Base-by-base conservation (phyloP, 2,797 vertebrate species). In the Sandelia bainsii region DNA sequence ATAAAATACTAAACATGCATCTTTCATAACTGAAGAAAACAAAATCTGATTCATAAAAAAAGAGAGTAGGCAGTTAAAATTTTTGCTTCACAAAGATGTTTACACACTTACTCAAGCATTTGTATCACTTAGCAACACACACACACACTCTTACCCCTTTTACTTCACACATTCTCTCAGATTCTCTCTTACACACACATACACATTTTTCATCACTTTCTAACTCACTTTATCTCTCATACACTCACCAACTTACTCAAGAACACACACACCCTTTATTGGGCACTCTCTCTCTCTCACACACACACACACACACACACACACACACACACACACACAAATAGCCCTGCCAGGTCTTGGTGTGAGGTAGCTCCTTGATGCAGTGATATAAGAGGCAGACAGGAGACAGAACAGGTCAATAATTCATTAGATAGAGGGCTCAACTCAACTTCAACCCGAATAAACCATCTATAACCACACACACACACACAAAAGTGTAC, bases 361-460 rank as follows among this genome's bases (percentile, higher is more conserved):
- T 79, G 81, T 79, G 78, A 79, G 76, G 75, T 65, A 44, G 45
- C 64, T 85, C 60, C 80, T 83, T 77, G 65, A 87, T 87, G 83
- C 86, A 77, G 72, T 69, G 69, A 89, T 86, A 69, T 79, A 82
- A 69, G 84, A 82, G 80, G 79, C 72, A 76, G 62, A 72, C 77
- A 83, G 66, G 62, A 83, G 72, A 77, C 66, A 64, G 75, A 69
- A 63, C 60, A 11, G 85, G 83, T 91, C 89, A 90, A 93, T 93
- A 90, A 91, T 92, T 89, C 76, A 90, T 92, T 91, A 90, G 77
- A 84, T 62, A 25, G 78, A 84, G 69, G 79, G 79, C 75, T 87
- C 77, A 82, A 76, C 69, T 84, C 75, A 76, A 91, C 84, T 87
- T 91, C 81, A 91, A 78, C 83, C 80, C 44, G 53, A 91, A 82